Evolutionary conservation across 2,888 invertebrate species (phyloP).

Genomic region (Drosophila siamana): DNA sequence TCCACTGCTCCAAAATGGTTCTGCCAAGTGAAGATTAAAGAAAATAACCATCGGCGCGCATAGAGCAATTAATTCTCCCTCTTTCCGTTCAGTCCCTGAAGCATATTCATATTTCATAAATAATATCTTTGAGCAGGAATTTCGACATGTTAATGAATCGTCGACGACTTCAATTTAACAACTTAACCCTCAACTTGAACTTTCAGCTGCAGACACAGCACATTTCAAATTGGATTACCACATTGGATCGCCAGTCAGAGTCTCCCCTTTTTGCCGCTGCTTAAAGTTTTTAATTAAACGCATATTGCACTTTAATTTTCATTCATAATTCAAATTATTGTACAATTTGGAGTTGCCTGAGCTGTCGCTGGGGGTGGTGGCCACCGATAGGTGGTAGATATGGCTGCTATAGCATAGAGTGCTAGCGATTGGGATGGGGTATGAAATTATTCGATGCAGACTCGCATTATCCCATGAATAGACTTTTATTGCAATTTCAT

Average conservation of each 20-base stretch:
- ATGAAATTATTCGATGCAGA: constrained; percentile 39
- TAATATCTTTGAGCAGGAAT: constrained; percentile 28
- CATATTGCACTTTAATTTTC: constrained; percentile 75
- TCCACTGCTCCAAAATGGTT: not conserved
- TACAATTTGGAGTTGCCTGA: constrained; percentile 16
- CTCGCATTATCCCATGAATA: constrained; percentile 66
- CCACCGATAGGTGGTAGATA: not conserved
- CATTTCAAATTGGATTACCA: constrained; percentile 28
- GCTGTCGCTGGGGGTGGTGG: not conserved
- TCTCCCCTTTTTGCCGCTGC: constrained; percentile 1
- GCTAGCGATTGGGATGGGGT: too few species aligned
- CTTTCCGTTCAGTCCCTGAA: not conserved
- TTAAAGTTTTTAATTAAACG: constrained; percentile 78
- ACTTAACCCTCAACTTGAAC: constrained; percentile 54
- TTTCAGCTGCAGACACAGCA: constrained; percentile 10
- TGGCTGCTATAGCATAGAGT: too few species aligned
- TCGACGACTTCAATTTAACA: constrained; percentile 34
- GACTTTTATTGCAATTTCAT: constrained; percentile 82
- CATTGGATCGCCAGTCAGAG: not conserved
- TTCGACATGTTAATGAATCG: constrained; percentile 26
- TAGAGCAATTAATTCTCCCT: not conserved
- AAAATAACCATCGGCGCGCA: not conserved
- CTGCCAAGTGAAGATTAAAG: not conserved
- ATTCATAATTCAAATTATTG: constrained; percentile 72
- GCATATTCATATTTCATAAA: constrained; percentile 35